Conservation (phyloP, 2,113 vertebrate species). For the Elachura formosa region DNA sequence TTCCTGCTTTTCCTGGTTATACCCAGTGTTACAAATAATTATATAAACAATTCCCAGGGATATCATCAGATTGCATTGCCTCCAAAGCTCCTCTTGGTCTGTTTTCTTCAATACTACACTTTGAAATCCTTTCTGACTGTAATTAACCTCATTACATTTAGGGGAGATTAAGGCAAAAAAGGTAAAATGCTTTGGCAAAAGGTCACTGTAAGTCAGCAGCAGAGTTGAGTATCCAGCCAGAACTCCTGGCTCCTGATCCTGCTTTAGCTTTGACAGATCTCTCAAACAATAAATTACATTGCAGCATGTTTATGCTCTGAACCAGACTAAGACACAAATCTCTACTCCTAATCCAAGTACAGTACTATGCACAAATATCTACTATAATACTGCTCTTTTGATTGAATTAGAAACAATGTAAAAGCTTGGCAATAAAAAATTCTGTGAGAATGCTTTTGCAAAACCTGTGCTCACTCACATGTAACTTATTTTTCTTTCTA, state of each 20-base stretch:
- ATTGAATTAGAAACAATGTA: not conserved
- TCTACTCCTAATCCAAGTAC: not conserved
- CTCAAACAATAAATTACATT: not conserved
- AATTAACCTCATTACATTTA: not conserved
- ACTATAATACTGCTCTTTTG: not conserved
- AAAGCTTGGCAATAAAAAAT: not conserved
- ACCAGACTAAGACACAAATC: not conserved
- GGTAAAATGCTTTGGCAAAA: not conserved
- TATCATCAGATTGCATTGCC: not conserved
- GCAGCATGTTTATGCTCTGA: not conserved
- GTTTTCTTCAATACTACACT: not conserved
- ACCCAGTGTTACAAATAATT: not conserved
- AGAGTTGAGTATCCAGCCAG: not conserved
- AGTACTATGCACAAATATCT: not conserved
- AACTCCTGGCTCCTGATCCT: not conserved
- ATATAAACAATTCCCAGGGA: not conserved
- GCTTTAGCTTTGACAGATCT: not conserved
- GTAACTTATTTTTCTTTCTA: slow-evolving; percentile 43
- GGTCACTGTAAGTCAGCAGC: not conserved
- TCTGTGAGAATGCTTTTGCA: not conserved
- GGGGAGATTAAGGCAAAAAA: not conserved
- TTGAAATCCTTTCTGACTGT: not conserved
- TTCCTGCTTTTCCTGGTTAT: not conserved
- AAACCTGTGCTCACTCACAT: not conserved
- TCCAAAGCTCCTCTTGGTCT: not conserved